Percentiles rank a stretch among this genome's conserved stretches.
These are phyloP conservation scores for Metallyticus violacea DNA, from an alignment of 2,888 invertebrate genomes.

Conservation along the genomic window DNA sequence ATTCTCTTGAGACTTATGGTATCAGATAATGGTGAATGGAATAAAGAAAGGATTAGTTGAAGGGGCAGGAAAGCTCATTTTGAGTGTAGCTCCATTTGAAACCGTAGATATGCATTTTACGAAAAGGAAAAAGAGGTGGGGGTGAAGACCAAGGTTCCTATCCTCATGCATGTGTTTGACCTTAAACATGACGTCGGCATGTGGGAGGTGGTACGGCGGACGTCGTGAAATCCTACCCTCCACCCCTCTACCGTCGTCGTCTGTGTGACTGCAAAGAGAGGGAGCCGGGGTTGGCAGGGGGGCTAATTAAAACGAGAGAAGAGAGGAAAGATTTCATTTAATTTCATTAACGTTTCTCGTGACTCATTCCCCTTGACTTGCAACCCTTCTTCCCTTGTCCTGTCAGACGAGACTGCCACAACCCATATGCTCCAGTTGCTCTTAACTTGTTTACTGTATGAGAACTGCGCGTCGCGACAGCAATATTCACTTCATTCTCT, in stretches of 20 bases:
- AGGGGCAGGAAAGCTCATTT: neutral
- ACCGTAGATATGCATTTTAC: neutral
- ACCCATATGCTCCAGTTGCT: neutral
- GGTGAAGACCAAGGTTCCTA: neutral
- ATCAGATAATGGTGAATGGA: neutral
- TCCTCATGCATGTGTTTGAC: neutral
- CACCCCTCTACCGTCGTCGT: neutral
- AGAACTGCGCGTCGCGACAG: too few species aligned
- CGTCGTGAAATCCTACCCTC: slow-evolving; percentile 15
- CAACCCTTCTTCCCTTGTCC: neutral
- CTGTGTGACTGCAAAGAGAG: neutral
- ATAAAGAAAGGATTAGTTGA: neutral
- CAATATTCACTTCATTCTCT: too few species aligned
- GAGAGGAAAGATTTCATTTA: slow-evolving; percentile 34
- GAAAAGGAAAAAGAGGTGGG: neutral
- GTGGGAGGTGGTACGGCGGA: neutral
- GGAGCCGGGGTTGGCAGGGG: slow-evolving; percentile 2
- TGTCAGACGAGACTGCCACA: slow-evolving; percentile 8
- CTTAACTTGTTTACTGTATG: neutral
- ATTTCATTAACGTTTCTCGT: slow-evolving; percentile 34
- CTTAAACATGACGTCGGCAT: neutral
- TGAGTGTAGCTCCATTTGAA: neutral
- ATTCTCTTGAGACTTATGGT: neutral
- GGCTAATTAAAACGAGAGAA: slow-evolving; percentile 33
- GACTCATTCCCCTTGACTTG: slow-evolving; percentile 28